These are phyloP conservation scores for Brotogeris chrysoptera DNA, from an alignment of 2,797 vertebrate genomes.

Conservation along the genomic window DNA sequence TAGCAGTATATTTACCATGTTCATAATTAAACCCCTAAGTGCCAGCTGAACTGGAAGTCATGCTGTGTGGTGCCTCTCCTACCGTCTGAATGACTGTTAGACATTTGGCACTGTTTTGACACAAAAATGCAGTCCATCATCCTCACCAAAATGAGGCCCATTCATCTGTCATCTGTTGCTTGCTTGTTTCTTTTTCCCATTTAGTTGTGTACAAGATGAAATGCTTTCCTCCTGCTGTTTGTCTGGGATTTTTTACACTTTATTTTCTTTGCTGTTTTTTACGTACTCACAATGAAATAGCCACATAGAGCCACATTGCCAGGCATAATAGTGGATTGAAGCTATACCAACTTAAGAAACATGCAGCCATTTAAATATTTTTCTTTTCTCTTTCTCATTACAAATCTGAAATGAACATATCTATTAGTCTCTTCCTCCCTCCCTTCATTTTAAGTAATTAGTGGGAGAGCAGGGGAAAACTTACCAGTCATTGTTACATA, in stretches of 20 bases:
- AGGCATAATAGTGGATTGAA: not conserved
- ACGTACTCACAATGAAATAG: conserved; percentile 39
- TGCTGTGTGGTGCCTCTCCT: conserved; percentile 43
- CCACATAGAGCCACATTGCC: conserved; percentile 9
- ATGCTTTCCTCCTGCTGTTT: conserved; percentile 58
- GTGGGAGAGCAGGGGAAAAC: not conserved
- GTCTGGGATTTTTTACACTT: conserved; percentile 14
- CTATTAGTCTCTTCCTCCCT: conserved; percentile 12
- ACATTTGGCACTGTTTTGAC: conserved; percentile 63
- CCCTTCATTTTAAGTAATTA: conserved; percentile 25
- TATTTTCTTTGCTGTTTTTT: conserved; percentile 51
- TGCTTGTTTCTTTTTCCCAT: conserved; percentile 56
- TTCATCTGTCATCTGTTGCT: conserved; percentile 70
- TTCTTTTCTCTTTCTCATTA: conserved; percentile 21
- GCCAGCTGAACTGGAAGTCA: conserved; percentile 62
- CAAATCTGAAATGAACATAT: conserved; percentile 31
- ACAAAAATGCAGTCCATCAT: conserved; percentile 64
- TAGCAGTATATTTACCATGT: conserved; percentile 24
- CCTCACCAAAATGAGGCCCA: not conserved
- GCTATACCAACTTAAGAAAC: conserved; percentile 26
- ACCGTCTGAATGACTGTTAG: conserved; percentile 61
- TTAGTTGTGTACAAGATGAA: conserved; percentile 54
- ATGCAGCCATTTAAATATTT: conserved; percentile 27
- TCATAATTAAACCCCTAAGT: conserved; percentile 43
- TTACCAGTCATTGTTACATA: conserved; percentile 1